Evolutionary conservation across 2,113 vertebrate species (phyloP).

Genomic region (human): GRCh38 chr14:101350001-101350500

Average conservation of each 20-base stretch:
- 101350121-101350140: neutral
- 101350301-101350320: neutral
- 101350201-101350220: rapidly evolving
- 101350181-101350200: rapidly evolving
- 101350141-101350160: neutral
- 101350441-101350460: neutral
- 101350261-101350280: rapidly evolving
- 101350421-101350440: neutral
- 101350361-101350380: neutral
- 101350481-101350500: neutral
- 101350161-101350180: too few relatives aligned
- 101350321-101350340: too few relatives aligned
- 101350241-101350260: neutral
- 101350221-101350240: neutral
- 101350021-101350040: neutral
- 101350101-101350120: neutral
- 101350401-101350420: neutral
- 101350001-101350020: neutral
- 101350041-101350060: neutral
- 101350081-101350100: neutral
- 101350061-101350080: neutral
- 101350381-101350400: neutral
- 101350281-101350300: rapidly evolving
- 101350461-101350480: neutral
- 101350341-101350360: too few relatives aligned